Conservation (phyloP, 2,113 vertebrate genomes). For the Tiliqua scincoides region DNA sequence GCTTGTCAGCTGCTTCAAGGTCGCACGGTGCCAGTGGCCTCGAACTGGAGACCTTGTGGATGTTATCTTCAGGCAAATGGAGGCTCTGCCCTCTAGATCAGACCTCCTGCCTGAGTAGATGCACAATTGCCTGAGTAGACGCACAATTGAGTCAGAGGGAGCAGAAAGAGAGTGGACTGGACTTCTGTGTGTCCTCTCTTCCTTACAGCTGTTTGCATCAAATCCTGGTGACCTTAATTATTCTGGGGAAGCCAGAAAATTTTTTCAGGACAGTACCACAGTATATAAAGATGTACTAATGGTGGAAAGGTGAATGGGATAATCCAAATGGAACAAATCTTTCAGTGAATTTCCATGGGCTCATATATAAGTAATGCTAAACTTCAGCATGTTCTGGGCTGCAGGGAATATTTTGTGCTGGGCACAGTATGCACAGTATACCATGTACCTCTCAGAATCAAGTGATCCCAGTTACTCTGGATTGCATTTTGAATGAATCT, state of each 20-base stretch:
- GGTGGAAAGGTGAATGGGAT: background rate
- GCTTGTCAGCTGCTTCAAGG: no score
- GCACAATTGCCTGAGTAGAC: no score
- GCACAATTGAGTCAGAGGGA: no score
- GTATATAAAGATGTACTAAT: background rate
- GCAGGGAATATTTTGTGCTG: background rate
- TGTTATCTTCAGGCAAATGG: no score
- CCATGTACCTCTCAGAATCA: background rate
- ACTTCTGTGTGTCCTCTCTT: background rate
- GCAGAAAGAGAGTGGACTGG: background rate
- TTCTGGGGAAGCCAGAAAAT: background rate
- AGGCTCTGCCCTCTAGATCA: no score
- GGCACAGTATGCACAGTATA: background rate
- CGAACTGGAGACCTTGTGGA: no score
- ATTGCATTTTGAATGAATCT: slow-evolving; percentile 45
- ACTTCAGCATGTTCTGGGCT: background rate
- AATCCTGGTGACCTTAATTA: background rate
- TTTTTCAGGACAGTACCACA: background rate
- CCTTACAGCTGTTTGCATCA: background rate
- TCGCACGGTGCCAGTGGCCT: no score
- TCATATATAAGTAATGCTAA: background rate
- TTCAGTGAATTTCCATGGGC: background rate
- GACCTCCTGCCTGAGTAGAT: no score
- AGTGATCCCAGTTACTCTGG: background rate
- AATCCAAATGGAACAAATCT: background rate